Base-by-base conservation (phyloP, 2,113 vertebrate species). In the Eurypyga helias region DNA sequence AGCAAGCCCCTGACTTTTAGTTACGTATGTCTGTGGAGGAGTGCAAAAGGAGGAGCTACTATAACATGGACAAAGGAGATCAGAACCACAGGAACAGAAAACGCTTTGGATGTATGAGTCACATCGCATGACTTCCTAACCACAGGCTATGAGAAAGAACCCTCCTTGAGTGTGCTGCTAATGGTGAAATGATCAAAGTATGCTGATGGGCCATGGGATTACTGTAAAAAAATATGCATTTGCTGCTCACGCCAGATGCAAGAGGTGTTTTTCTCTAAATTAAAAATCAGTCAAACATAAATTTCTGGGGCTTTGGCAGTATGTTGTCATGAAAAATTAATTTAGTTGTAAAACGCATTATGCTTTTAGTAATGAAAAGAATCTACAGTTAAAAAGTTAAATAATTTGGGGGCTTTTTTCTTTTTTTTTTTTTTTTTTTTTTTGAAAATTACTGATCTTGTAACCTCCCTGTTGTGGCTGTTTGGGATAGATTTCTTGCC, bases 401-500 rank as follows among this genome's bases (percentile, higher is more conserved):
- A 34, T 20, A 10, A 33, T 90, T 83, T 96, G 25, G n/a, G n/a
- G n/a, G n/a, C 71, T 2, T 58, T 8, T 24, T 13, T 21, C 4
- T n/a, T 46, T 23, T 38, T 62, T 21, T 49, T 62, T 33, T 41
- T 83, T 52, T 49, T 55, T 60, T 75, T 29, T 18, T 8, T 43
- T 15, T n/a, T n/a, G n/a, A n/a, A n/a, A n/a, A n/a, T n/a, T n/a
- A n/a, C n/a, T n/a, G 83, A 33, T 80, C 52, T 73, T 95, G 21
- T 25, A 25, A 95, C 16, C 21, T 96, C 65, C 25, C 33, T 87
- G 15, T 93, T 95, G 72, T 83, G 38, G 18, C 49, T 97, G 20
- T 48, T 96, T 41, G 75, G 51, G 71, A 82, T 85, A 25, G 92
- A 66, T 95, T 80, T 92, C 58, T 72, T 96, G 41, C 75, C 78